A percentile compares a stretch with the other conserved stretches of the same genome.
Evolutionary conservation across 2,113 vertebrate genomes (phyloP).

Genomic region (Protobothrops mucrosquamatus): DNA sequence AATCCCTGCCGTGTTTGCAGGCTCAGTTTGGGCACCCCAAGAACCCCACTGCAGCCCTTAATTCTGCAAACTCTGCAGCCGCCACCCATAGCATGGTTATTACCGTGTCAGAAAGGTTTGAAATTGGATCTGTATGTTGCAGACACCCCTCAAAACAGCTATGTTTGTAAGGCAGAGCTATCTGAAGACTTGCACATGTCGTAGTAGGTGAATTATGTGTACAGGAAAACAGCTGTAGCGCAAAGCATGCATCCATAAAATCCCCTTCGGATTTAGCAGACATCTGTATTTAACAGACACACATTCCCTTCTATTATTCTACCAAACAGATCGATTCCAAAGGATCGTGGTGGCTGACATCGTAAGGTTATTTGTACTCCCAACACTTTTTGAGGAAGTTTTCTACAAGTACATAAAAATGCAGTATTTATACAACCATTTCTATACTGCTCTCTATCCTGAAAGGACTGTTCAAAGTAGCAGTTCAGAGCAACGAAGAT

Average conservation of each 20-base stretch:
- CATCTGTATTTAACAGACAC: not conserved
- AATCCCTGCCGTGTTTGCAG: not conserved
- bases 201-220: not conserved
- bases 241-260: not conserved
- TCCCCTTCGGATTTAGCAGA: not conserved
- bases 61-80: not conserved
- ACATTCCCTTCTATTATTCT: not conserved
- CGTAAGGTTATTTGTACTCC: not conserved
- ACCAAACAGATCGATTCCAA: not conserved
- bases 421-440: not conserved
- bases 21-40: too few species aligned
- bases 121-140: not conserved
- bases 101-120: not conserved
- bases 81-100: not conserved
- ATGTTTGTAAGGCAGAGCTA: not conserved
- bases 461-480: not conserved
- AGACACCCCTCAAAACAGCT: not conserved
- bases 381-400: not conserved
- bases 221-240: not conserved
- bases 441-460: not conserved
- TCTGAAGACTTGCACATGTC: not conserved
- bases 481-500: not conserved
- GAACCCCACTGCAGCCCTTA: rapidly evolving
- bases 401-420: not conserved
- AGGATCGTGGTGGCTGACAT: not conserved